These are phyloP conservation scores for Enteromius viviparus DNA, from an alignment of 2,797 vertebrate species.

Conservation along the genomic window DNA sequence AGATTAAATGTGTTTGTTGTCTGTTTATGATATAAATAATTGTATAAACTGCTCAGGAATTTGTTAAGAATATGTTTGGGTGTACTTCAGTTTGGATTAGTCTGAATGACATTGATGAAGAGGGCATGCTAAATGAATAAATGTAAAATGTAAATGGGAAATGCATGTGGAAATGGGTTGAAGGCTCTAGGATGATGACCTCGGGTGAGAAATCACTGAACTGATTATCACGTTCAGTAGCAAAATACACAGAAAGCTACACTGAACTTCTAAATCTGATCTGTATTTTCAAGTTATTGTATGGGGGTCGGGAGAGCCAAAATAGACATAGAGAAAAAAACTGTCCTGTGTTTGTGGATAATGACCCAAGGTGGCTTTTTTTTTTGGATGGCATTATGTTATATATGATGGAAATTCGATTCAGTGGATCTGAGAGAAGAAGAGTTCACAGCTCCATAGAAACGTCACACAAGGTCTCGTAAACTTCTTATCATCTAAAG, in stretches of 20 bases:
- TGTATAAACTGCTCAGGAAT: background rate
- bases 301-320: background rate
- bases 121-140: too few relatives aligned
- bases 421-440: slow-evolving; percentile 5
- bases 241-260: too few relatives aligned
- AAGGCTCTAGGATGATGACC: background rate
- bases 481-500: background rate
- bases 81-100: background rate
- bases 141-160: too few relatives aligned
- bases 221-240: background rate
- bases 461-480: background rate
- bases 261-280: too few relatives aligned
- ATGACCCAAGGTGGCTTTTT: background rate
- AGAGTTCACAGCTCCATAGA: background rate
- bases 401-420: background rate
- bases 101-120: background rate
- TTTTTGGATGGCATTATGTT: background rate
- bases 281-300: too few relatives aligned
- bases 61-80: background rate
- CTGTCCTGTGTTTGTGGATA: background rate
- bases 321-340: background rate
- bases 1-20: background rate
- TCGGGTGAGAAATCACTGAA: background rate
- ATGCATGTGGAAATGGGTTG: background rate
- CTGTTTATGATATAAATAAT: background rate